phyloP scores from a whole-genome alignment of 2,797 vertebrate genomes.

The Esox lucius region DNA sequence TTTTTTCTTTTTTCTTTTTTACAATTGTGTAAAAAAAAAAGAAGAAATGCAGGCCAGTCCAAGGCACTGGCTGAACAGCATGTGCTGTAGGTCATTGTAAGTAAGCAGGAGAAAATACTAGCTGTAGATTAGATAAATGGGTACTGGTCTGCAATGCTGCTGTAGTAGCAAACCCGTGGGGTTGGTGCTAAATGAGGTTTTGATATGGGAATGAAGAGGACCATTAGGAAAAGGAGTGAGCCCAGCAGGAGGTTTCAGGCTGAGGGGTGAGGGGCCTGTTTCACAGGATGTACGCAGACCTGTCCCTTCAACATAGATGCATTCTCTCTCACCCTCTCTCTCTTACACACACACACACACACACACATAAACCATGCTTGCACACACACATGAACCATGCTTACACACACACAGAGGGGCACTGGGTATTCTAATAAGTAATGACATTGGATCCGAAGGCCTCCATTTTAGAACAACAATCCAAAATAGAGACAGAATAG shows the following conservation, averaged over 20 bases:
- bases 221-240: conserved; percentile 22
- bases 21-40: not conserved
- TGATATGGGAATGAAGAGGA: conserved; percentile 43
- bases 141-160: not conserved
- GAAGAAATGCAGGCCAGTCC: not conserved
- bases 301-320: not conserved
- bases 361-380: too few relatives aligned
- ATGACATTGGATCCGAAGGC: not conserved
- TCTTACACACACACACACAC: not conserved
- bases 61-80: not conserved
- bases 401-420: not conserved
- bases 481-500: not conserved
- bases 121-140: not conserved
- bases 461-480: not conserved
- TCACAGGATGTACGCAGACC: conserved; percentile 21
- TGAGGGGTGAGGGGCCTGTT: conserved; percentile 16
- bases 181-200: conserved; percentile 37
- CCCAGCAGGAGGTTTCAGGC: conserved; percentile 22
- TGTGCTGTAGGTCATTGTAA: conserved; percentile 1
- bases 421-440: not conserved
- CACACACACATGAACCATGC: too few relatives aligned
- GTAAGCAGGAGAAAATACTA: not conserved
- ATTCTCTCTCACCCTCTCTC: conserved; percentile 2
- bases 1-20: not conserved
- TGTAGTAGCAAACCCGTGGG: conserved; percentile 10